Conservation (phyloP, 2,113 vertebrate species). For the Oncorhynchus gorbuscha region DNA sequence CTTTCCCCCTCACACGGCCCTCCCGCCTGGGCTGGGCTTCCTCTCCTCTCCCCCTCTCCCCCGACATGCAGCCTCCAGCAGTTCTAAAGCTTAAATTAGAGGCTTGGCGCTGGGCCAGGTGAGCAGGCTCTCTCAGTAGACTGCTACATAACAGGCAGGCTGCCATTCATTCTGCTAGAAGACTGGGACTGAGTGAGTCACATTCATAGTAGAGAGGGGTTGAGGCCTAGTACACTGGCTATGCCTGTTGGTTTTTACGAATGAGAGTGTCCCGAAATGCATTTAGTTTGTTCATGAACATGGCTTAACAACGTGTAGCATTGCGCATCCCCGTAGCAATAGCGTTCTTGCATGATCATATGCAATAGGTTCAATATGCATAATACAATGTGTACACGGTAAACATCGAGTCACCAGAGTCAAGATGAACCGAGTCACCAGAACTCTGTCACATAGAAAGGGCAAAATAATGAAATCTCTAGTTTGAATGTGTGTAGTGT, state of each 20-base stretch:
- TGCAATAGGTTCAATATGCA: too few relatives aligned
- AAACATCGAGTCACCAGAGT: too few relatives aligned
- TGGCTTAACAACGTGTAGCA: too few relatives aligned
- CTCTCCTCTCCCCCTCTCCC: slow-evolving; percentile 57
- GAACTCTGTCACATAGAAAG: too few relatives aligned
- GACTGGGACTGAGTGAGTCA: slow-evolving; percentile 48
- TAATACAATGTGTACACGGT: too few relatives aligned
- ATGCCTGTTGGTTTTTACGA: slow-evolving; percentile 47
- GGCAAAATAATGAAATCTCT: too few relatives aligned
- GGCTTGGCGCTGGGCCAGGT: slow-evolving; percentile 61
- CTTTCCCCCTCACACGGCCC: slow-evolving; percentile 47
- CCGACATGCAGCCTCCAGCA: slow-evolving; percentile 57
- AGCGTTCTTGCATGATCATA: too few relatives aligned
- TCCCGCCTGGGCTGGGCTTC: slow-evolving; percentile 59
- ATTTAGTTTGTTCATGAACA: neutral
- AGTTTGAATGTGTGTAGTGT: too few relatives aligned
- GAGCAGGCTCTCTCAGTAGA: slow-evolving; percentile 37
- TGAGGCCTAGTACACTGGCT: slow-evolving; percentile 27
- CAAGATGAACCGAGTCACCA: too few relatives aligned
- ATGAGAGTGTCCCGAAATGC: slow-evolving; percentile 19
- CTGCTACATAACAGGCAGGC: slow-evolving; percentile 33
- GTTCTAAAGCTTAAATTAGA: slow-evolving; percentile 72
- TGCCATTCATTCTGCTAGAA: slow-evolving; percentile 65
- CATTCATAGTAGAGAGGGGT: slow-evolving; percentile 48
- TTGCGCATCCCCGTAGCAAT: too few relatives aligned